Base-by-base conservation (phyloP, 2,888 invertebrate species). In the Amblyteles armatorius region DNA sequence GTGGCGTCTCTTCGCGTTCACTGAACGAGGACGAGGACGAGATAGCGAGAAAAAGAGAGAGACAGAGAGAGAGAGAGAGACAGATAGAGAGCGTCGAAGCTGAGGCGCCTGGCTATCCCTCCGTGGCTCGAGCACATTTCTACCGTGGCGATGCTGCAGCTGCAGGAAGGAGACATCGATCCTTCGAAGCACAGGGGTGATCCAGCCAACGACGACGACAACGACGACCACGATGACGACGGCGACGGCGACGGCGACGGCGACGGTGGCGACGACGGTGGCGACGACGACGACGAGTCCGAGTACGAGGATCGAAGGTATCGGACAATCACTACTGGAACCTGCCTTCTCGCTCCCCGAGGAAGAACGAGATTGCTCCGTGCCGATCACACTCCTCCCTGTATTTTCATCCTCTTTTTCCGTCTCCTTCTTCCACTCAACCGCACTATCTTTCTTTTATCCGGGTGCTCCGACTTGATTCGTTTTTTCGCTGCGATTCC, bases 321-420 rank as follows among this genome's bases (percentile, higher is more conserved):
- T 84, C 84, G 82, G 84, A 84, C 81, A 84, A 84, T 84, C 84
- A 82, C 81, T 81, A 82, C 82, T 84, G 84, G 73, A 84, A 84
- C 82, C 79, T 82, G 81, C 52, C 80, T 79, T 63, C 48, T 50
- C 57, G 50, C 77, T 36, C 67, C 22, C 40, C 26, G 67, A 50
- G 73, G 60, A 72, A 50, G 57, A 69, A 81, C 76, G 40, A 83
- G 85, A 86, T 87, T 82, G 84, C 79, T 80, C 60, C 74, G 60
- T 71, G 57, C 65, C 71, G 82, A 77, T 81, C 79, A 82, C 81
- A 71, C 40, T 55, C n/a, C 33, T 36, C 50, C 55, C 57, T 48
- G 52, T 84, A 73, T 80, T 76, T 74, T 76, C 65, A 79, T 83
- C 72, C 71, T 52, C 63, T 74, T 77, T 74, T 71, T 74, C 60